Evolutionary conservation across 2,888 invertebrate genomes (phyloP).

Genomic region (Ectemnius continuus): DNA sequence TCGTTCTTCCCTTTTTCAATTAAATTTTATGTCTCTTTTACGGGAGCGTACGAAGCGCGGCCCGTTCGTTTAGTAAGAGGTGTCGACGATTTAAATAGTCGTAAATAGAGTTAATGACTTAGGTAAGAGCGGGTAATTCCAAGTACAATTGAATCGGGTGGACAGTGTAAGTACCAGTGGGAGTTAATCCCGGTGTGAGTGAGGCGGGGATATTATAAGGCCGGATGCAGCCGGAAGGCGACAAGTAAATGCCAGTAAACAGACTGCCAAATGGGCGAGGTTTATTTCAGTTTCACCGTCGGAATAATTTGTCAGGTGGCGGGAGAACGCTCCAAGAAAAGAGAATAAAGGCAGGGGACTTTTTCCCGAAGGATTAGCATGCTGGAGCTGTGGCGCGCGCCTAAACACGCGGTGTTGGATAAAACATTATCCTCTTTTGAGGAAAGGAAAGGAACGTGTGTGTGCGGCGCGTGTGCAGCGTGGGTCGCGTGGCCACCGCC

Average conservation of each 20-base stretch:
- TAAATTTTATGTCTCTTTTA: constrained; percentile 22
- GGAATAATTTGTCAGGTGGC: constrained; percentile 42
- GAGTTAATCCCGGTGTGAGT: neutral
- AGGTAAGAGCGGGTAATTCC: neutral
- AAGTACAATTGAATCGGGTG: neutral
- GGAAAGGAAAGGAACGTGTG: constrained; percentile 16
- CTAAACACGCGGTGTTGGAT: constrained; percentile 44
- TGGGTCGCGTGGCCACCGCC: constrained; percentile 56
- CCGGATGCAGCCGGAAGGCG: constrained; percentile 9
- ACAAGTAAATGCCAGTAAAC: constrained; percentile 12
- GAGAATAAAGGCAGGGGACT: constrained; percentile 19
- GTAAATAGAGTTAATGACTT: constrained; percentile 6
- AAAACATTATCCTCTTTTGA: constrained; percentile 50
- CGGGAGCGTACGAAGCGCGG: neutral
- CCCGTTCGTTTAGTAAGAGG: constrained; percentile 2
- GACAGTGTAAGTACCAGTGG: neutral
- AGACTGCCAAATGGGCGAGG: neutral
- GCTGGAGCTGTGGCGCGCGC: constrained; percentile 41
- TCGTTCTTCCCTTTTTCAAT: constrained; percentile 14
- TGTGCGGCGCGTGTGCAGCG: constrained; percentile 13
- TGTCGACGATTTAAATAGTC: constrained; percentile 3
- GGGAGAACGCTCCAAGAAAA: neutral
- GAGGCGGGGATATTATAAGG: neutral
- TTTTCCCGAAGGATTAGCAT: constrained; percentile 55
- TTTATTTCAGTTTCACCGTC: constrained; percentile 46